Conservation (phyloP, 2,113 vertebrate genomes). For the Leptosomus discolor region DNA sequence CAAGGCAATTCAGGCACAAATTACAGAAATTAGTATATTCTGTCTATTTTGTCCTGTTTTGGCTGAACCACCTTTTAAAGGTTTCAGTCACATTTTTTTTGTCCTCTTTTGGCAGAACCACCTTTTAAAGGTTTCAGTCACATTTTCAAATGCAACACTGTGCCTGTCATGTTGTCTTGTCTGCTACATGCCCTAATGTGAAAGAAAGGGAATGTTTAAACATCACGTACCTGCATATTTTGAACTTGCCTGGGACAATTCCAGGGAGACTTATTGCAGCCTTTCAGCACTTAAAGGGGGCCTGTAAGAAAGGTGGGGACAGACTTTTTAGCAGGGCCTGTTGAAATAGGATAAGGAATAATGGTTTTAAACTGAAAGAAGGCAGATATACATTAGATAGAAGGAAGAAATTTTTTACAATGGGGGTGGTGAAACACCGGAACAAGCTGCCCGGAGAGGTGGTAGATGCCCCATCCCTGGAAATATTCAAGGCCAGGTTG, state of each 20-base stretch:
- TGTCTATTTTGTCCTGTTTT: not conserved
- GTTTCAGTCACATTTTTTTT: not conserved
- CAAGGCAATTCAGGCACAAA: not conserved
- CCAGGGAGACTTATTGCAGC: too few species aligned
- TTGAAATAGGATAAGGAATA: too few species aligned
- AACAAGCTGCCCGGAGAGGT: too few species aligned
- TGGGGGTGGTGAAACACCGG: too few species aligned
- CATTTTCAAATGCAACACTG: not conserved
- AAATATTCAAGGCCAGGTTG: too few species aligned
- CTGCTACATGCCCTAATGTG: not conserved
- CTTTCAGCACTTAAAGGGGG: too few species aligned
- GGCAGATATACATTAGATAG: too few species aligned
- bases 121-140: not conserved
- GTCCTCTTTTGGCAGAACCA: not conserved
- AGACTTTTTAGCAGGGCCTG: too few species aligned
- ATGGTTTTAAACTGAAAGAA: too few species aligned
- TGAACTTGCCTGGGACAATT: constrained; percentile 44
- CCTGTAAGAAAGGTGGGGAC: too few species aligned
- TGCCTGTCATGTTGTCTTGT: not conserved
- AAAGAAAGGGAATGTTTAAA: not conserved
- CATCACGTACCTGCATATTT: not conserved
- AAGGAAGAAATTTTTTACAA: too few species aligned
- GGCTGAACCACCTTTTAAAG: not conserved
- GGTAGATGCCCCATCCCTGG: too few species aligned
- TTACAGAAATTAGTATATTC: not conserved